Base-by-base conservation (phyloP, 2,888 invertebrate species). In the Adineta ricciae region DNA sequence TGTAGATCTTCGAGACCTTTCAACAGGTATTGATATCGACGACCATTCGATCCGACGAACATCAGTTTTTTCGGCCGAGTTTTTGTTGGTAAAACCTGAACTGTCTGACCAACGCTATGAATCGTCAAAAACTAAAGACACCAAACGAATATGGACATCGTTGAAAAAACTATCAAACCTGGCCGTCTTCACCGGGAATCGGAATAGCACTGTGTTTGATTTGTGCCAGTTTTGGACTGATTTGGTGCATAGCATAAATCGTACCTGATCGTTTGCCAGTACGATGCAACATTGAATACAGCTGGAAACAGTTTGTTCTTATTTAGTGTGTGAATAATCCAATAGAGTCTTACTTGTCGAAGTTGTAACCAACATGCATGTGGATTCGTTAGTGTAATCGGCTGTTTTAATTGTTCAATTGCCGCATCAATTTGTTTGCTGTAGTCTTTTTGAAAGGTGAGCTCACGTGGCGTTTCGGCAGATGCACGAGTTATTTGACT, bases 1-100 rank as follows among this genome's bases (percentile, higher is more conserved):
- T 98, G 97, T 54, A 99, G 92, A 92, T 99, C 99, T 92, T 99
- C 99, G 83, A 98, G 92, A 0, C 99, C 98, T 91, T 99, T 99
- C 90, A 98, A 97, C 36, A 99, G 88, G 88, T 90, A 91, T 0
- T 90, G 88, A 86, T 90, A 89, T 86, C 90, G 83, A 50, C 41
- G 41, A 0, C 99, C 99, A 90, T 99, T 96, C 24, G 95, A 96
- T 16, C 98, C 98, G 87, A 94, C 93, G 89, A 99, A 96, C 19
- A 95, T 93, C 56, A 98, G 92, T 90, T 98, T 99, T 90, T 99
- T 99, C 0, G 99, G 99, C 89, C 96, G 95, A 0, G 99, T 99
- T 91, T 99, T 99, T 0, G 99, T 84, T 16, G 84, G 86, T 36
- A 86, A 36, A 36, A 86, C 86, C 36, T 83, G 84, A 46, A 84